A percentile compares a stretch with the other conserved stretches of the same genome.
Conservation (phyloP, 2,797 vertebrate genomes). For the Balearica regulorum region DNA sequence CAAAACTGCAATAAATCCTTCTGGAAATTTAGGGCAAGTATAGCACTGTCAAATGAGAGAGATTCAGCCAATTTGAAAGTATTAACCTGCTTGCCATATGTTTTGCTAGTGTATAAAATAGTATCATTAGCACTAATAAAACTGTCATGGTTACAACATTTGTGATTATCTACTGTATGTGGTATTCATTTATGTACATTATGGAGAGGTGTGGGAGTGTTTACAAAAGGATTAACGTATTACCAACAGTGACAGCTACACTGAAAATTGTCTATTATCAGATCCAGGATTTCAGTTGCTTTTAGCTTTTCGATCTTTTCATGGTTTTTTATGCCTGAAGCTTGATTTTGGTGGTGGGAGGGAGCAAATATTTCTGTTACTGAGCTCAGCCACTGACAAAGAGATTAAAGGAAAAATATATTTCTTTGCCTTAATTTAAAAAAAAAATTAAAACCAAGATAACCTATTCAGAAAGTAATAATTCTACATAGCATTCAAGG, state of each 20-base stretch:
- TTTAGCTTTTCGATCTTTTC: not conserved
- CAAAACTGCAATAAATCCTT: not conserved
- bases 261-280: not conserved
- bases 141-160: not conserved
- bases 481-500: not conserved
- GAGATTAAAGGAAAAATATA: not conserved
- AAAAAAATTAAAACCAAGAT: not conserved
- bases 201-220: not conserved
- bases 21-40: not conserved
- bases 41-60: not conserved
- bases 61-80: not conserved
- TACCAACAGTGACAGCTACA: not conserved
- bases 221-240: not conserved
- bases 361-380: not conserved
- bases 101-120: not conserved
- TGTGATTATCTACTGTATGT: not conserved
- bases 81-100: not conserved
- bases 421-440: not conserved
- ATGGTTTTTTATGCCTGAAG: not conserved
- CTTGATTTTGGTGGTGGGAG: not conserved
- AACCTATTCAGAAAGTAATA: not conserved
- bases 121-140: slow-evolving; percentile 9
- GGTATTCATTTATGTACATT: not conserved
- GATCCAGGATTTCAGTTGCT: not conserved
- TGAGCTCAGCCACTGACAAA: not conserved